These are phyloP conservation scores for Brachionus rubens DNA, from an alignment of 1,140 invertebrate species.

Conservation along the genomic window DNA sequence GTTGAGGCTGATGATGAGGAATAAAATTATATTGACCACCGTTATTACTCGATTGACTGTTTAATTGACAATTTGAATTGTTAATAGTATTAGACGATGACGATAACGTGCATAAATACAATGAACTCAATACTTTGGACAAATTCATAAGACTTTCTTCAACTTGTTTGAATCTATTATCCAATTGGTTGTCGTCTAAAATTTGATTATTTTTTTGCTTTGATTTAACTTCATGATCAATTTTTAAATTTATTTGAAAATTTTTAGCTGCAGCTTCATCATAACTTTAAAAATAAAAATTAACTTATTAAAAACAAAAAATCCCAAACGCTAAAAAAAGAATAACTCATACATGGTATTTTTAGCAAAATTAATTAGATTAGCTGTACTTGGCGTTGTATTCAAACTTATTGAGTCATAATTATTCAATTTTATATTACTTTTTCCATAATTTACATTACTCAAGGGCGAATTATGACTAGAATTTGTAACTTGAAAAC, in stretches of 20 bases:
- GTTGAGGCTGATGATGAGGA: neutral
- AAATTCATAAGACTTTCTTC: constrained; percentile 43
- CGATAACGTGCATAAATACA: constrained; percentile 31
- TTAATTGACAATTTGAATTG: neutral
- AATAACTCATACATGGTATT: neutral
- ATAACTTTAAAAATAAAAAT: neutral
- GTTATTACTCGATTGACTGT: neutral
- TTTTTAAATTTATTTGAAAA: constrained; percentile 38
- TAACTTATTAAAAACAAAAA: neutral
- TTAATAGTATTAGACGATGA: neutral
- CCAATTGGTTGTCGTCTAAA: constrained; percentile 15
- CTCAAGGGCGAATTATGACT: neutral
- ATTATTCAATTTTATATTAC: too few species aligned
- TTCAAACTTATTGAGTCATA: neutral
- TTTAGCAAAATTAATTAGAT: neutral
- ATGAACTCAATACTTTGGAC: constrained; percentile 4
- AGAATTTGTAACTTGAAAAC: neutral
- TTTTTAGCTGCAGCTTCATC: neutral
- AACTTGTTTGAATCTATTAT: constrained; percentile 36
- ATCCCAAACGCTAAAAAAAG: neutral
- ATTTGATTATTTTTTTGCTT: constrained; percentile 17
- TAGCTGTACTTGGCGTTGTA: neutral
- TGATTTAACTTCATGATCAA: constrained; percentile 31
- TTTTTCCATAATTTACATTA: neutral
- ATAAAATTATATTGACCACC: neutral